Conservation (phyloP, 2,797 vertebrate genomes). For the Rhinatrema bivittatum region DNA sequence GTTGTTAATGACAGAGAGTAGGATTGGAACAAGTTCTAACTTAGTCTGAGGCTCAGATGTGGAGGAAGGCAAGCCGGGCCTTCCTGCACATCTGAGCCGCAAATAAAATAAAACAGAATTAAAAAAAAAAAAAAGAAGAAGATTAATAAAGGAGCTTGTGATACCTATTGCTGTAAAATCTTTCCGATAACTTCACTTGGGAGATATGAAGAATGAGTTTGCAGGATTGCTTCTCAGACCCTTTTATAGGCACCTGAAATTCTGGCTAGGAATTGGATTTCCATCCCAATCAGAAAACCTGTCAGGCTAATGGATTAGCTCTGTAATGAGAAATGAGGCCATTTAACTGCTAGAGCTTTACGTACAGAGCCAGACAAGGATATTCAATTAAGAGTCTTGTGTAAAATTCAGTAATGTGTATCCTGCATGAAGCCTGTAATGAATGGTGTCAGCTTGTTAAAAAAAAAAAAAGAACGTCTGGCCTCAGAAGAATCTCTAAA, state of each 20-base stretch:
- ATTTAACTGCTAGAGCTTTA: slow-evolving; percentile 13
- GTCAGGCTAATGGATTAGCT: slow-evolving; percentile 16
- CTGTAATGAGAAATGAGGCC: slow-evolving; percentile 18
- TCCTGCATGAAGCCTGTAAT: slow-evolving; percentile 12
- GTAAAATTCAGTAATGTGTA: slow-evolving; percentile 20
- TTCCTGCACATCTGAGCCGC: too few species aligned
- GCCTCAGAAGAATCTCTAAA: slow-evolving; percentile 9
- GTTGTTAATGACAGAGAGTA: too few species aligned
- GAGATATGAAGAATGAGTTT: too few species aligned
- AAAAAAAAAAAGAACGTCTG: slow-evolving; percentile 10
- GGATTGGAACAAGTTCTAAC: too few species aligned
- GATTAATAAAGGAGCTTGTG: too few species aligned
- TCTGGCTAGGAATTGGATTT: slow-evolving; percentile 14
- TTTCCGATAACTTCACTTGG: too few species aligned
- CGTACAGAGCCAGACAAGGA: slow-evolving; percentile 13
- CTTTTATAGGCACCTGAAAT: slow-evolving; percentile 15
- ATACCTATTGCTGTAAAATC: too few species aligned
- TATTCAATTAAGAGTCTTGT: slow-evolving; percentile 19
- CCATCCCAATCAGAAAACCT: slow-evolving; percentile 14
- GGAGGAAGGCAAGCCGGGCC: too few species aligned
- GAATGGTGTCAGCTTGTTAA: slow-evolving; percentile 15
- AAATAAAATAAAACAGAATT: too few species aligned
- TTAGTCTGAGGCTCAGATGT: too few species aligned
- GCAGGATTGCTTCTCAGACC: slow-evolving; percentile 3
- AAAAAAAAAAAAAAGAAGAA: too few species aligned